Conservation (phyloP, 2,113 vertebrate species). For the Neogale vison region DNA sequence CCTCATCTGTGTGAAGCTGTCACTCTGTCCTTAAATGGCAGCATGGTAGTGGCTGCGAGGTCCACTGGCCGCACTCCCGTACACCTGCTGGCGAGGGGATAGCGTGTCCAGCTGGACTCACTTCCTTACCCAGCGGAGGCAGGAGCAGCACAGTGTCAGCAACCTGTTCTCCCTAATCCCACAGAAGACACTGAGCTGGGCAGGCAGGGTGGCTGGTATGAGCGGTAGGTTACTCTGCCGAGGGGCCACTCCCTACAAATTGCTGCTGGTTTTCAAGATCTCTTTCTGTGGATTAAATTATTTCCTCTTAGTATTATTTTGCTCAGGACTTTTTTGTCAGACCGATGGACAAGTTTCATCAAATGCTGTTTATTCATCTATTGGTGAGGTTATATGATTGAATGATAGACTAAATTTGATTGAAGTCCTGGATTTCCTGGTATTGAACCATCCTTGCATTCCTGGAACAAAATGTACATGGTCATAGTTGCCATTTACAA, state of each 20-base stretch:
- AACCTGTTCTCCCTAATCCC: too few species aligned
- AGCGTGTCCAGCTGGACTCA: not conserved
- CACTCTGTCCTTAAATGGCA: not conserved
- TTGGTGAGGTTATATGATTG: fast-evolving
- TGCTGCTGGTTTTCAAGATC: not conserved
- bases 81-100: not conserved
- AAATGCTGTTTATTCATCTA: not conserved
- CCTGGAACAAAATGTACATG: not conserved
- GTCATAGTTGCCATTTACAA: not conserved
- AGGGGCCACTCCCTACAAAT: too few species aligned
- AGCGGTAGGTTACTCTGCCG: not conserved
- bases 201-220: not conserved
- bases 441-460: not conserved
- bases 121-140: not conserved
- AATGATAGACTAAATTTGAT: too few species aligned
- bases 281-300: not conserved
- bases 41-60: too few species aligned
- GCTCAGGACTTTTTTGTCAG: not conserved
- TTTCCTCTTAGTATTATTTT: too few species aligned
- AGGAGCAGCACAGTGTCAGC: not conserved
- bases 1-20: not conserved
- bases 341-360: not conserved
- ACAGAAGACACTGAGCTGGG: too few species aligned
- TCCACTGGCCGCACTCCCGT: not conserved
- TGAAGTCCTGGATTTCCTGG: not conserved